phyloP scores from a whole-genome alignment of 2,113 vertebrate genomes.

The Megaleporinus macrocephalus region DNA sequence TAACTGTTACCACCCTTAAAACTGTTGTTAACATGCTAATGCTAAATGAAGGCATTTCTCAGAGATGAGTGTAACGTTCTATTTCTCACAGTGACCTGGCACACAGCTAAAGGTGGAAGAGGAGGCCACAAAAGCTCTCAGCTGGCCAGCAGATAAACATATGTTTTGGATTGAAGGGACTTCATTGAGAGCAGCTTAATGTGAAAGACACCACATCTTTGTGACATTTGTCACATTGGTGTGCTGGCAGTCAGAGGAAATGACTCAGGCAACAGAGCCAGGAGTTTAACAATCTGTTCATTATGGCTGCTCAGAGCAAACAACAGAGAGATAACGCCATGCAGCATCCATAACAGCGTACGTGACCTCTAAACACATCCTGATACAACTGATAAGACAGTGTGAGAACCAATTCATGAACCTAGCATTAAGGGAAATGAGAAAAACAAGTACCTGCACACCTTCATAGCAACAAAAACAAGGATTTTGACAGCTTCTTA shows the following conservation, averaged over 20 bases:
- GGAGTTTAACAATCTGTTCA: slow-evolving; percentile 40
- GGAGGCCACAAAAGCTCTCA: neutral
- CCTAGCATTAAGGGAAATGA: neutral
- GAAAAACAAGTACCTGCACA: neutral
- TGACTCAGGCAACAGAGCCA: slow-evolving; percentile 40
- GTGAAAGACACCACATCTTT: slow-evolving; percentile 43
- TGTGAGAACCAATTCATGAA: slow-evolving; percentile 20
- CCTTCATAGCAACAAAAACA: neutral
- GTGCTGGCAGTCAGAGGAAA: slow-evolving; percentile 42
- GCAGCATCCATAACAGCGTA: slow-evolving; percentile 32
- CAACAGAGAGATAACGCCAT: slow-evolving; percentile 39
- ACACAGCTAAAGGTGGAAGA: neutral
- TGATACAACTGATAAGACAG: slow-evolving; percentile 28
- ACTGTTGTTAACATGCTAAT: neutral
- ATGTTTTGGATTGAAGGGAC: neutral
- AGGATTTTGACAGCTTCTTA: neutral
- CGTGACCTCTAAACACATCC: slow-evolving; percentile 37
- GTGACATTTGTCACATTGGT: slow-evolving; percentile 42
- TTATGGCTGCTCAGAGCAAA: slow-evolving; percentile 45
- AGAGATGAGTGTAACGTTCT: neutral
- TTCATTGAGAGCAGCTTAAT: neutral
- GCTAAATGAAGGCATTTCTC: neutral
- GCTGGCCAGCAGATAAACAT: neutral
- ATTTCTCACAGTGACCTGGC: neutral
- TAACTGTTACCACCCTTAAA: too few species aligned